These are phyloP conservation scores for Laspeyria flexula DNA, from an alignment of 2,888 invertebrate species.

Conservation along the genomic window DNA sequence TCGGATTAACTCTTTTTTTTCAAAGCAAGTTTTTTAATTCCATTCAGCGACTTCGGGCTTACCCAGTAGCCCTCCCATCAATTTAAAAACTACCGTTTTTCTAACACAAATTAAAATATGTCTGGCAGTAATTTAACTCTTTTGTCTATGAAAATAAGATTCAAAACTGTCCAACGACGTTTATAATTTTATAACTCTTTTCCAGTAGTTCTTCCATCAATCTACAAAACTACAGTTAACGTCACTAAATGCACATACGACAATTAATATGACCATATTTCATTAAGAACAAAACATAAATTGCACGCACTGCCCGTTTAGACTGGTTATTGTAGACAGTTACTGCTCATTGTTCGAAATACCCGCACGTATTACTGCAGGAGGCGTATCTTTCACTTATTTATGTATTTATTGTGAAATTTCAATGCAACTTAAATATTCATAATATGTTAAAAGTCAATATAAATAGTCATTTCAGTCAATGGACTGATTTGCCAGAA, in stretches of 20 bases:
- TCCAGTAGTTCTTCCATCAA: slow-evolving; percentile 9
- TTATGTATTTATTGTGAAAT: slow-evolving; percentile 22
- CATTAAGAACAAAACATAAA: slow-evolving; percentile 29
- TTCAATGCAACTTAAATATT: slow-evolving; percentile 5
- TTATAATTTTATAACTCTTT: no score
- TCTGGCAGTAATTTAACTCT: no score
- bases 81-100: no score
- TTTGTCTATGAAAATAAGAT: no score
- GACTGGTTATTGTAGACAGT: slow-evolving; percentile 16
- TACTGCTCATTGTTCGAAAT: slow-evolving; percentile 24
- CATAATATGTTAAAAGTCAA: background rate
- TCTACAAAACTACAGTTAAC: slow-evolving; percentile 17
- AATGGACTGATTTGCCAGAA: no score
- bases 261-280: slow-evolving; percentile 29
- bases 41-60: no score
- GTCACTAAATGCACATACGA: slow-evolving; percentile 3
- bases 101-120: no score
- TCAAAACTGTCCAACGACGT: no score
- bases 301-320: slow-evolving; percentile 16
- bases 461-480: no score
- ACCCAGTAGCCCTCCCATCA: background rate
- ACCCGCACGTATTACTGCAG: slow-evolving; percentile 1
- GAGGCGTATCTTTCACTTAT: slow-evolving; percentile 12
- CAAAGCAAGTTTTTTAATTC: no score
- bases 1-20: no score